Conservation (phyloP, 2,797 vertebrate species). For the Sebastolobus altivelis region DNA sequence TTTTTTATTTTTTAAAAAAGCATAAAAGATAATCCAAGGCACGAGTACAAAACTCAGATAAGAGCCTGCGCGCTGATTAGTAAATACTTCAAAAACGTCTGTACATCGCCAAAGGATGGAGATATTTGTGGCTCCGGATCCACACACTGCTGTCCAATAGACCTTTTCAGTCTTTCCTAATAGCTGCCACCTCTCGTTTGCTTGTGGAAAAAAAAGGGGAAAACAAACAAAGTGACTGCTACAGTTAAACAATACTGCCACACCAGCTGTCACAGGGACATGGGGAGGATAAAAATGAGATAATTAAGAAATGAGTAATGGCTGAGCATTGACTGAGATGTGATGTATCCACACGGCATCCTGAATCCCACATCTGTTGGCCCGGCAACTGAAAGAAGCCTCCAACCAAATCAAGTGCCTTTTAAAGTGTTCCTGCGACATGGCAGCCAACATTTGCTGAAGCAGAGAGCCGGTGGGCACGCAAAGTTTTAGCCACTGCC, state of each 20-base stretch:
- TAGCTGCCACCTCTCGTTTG: conserved; percentile 54
- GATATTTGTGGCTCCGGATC: conserved; percentile 63
- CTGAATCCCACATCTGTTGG: conserved; percentile 37
- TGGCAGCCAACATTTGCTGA: conserved; percentile 47
- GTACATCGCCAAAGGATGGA: conserved; percentile 58
- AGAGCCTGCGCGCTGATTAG: conserved; percentile 56
- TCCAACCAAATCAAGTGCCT: conserved; percentile 53
- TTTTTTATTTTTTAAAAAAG: conserved; percentile 27
- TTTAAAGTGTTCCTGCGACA: conserved; percentile 47
- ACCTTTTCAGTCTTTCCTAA: conserved; percentile 42
- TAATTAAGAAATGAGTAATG: conserved; percentile 47
- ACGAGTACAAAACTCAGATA: conserved; percentile 56
- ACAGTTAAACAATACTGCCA: conserved; percentile 25
- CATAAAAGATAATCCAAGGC: conserved; percentile 59
- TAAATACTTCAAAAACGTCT: conserved; percentile 59
- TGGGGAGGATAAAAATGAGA: conserved; percentile 31
- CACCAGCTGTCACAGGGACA: conserved; percentile 45
- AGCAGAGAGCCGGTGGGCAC: conserved; percentile 52
- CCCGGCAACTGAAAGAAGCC: conserved; percentile 12
- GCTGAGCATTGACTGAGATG: conserved; percentile 26
- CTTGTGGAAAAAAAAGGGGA: conserved; percentile 29
- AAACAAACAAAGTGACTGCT: conserved; percentile 23
- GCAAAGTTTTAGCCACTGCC: conserved; percentile 52
- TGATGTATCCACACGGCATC: conserved; percentile 24
- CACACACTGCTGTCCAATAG: conserved; percentile 50